Evolutionary conservation across 2,797 vertebrate species (phyloP).

Genomic region (Onychomys arenicola): DNA sequence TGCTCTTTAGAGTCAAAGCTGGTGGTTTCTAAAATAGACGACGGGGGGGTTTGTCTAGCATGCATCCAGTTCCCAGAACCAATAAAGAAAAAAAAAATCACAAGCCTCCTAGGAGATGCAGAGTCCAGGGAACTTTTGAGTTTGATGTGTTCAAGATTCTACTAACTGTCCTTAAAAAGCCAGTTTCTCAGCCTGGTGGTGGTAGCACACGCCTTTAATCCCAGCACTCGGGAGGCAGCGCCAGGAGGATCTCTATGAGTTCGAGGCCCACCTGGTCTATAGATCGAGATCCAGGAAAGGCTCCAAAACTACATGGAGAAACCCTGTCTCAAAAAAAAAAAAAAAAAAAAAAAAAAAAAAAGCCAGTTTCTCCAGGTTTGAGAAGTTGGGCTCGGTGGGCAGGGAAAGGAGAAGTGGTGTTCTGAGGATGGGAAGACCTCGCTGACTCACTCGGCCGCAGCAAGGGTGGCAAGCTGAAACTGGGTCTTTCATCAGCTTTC

Average conservation of each 20-base stretch:
- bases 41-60: neutral
- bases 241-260: too few relatives aligned
- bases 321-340: neutral
- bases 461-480: neutral
- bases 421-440: neutral
- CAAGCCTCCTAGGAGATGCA: neutral
- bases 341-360: too few relatives aligned
- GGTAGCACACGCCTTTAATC: too few relatives aligned
- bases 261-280: too few relatives aligned
- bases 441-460: conserved; percentile 24
- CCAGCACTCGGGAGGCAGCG: too few relatives aligned
- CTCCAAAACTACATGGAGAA: too few relatives aligned
- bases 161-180: neutral
- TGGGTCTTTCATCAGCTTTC: neutral
- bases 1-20: conserved; percentile 33
- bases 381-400: neutral
- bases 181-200: too few relatives aligned
- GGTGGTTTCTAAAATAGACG: neutral
- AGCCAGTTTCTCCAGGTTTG: neutral
- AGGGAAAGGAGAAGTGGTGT: conserved; percentile 12
- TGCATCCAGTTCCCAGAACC: neutral
- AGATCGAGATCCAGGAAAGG: too few relatives aligned
- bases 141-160: neutral
- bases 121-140: neutral
- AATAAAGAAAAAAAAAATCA: neutral